These are phyloP conservation scores for Scomber scombrus DNA, from an alignment of 2,113 vertebrate genomes.

Conservation along the genomic window DNA sequence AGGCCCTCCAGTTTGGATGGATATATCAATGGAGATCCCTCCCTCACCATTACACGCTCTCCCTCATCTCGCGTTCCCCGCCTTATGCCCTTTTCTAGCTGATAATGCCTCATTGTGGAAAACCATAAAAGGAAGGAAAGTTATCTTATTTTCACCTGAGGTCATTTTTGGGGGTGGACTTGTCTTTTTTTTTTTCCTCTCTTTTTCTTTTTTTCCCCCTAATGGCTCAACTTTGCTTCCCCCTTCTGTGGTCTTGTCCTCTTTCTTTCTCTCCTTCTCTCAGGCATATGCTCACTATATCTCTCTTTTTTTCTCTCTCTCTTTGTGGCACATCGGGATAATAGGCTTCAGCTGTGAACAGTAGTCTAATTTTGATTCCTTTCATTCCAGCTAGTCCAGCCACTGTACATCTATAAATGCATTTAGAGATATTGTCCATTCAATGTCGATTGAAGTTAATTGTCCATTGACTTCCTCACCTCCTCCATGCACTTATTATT, in stretches of 20 bases:
- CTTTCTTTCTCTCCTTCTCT: conserved; percentile 7
- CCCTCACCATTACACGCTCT: conserved; percentile 68
- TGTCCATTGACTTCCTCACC: conserved; percentile 74
- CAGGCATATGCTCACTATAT: conserved; percentile 24
- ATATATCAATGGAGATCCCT: conserved; percentile 76
- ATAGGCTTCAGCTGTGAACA: conserved; percentile 64
- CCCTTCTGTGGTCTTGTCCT: conserved; percentile 45
- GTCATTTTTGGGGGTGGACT: conserved; percentile 52
- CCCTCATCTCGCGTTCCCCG: conserved; percentile 61
- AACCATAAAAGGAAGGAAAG: conserved; percentile 62
- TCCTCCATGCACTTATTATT: conserved; percentile 56
- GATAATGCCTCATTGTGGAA: conserved; percentile 74
- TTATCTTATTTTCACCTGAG: conserved; percentile 76
- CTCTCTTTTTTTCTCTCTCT: conserved; percentile 27
- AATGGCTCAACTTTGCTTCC: conserved; percentile 57
- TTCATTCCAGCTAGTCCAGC: conserved; percentile 60
- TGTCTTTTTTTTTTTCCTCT: conserved; percentile 8
- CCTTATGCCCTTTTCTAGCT: conserved; percentile 64
- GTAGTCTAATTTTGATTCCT: conserved; percentile 67
- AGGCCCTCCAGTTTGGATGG: conserved; percentile 71
- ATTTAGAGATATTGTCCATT: conserved; percentile 68
- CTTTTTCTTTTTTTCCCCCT: conserved; percentile 23
- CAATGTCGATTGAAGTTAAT: conserved; percentile 75
- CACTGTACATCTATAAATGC: conserved; percentile 57
- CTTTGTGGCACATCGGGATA: conserved; percentile 47